Evolutionary conservation across 1,140 invertebrate genomes (phyloP).

Genomic region (Drosophila equinoxialis): DNA sequence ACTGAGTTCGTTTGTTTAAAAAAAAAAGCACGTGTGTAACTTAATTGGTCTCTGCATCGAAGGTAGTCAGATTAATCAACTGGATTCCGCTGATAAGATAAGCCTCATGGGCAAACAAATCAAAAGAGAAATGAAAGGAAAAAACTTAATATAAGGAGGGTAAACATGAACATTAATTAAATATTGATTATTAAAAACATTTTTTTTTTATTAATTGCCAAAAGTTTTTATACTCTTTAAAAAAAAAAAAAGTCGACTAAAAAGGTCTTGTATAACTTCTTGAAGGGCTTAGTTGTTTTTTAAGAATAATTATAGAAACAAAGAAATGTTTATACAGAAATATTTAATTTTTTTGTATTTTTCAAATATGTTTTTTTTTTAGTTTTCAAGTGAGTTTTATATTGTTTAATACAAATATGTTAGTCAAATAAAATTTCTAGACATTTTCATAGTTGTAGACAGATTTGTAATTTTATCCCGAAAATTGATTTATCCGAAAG

Average conservation of each 20-base stretch:
- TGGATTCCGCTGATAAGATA: conserved; percentile 23
- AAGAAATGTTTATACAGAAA: conserved; percentile 24
- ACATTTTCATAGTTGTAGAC: no score
- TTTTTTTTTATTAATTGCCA: neutral
- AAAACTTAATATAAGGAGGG: neutral
- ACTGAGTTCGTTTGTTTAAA: conserved; percentile 6
- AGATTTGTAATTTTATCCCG: no score
- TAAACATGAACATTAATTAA: neutral
- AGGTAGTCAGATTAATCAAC: conserved; percentile 28
- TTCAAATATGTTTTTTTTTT: no score
- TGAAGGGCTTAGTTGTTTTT: no score
- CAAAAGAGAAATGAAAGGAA: neutral
- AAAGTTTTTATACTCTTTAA: no score
- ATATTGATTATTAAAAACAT: conserved; percentile 6
- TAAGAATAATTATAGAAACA: no score
- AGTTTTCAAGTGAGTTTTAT: no score
- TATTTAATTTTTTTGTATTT: conserved; percentile 30
- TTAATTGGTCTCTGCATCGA: conserved; percentile 49
- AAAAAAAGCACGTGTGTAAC: conserved; percentile 50
- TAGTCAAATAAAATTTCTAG: no score
- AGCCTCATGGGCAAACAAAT: neutral
- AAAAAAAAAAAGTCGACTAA: no score
- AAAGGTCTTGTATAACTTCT: no score
- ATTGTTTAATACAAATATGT: no score
- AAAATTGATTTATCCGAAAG: no score